phyloP scores from a whole-genome alignment of 2,113 vertebrate genomes.

The Melospiza georgiana region DNA sequence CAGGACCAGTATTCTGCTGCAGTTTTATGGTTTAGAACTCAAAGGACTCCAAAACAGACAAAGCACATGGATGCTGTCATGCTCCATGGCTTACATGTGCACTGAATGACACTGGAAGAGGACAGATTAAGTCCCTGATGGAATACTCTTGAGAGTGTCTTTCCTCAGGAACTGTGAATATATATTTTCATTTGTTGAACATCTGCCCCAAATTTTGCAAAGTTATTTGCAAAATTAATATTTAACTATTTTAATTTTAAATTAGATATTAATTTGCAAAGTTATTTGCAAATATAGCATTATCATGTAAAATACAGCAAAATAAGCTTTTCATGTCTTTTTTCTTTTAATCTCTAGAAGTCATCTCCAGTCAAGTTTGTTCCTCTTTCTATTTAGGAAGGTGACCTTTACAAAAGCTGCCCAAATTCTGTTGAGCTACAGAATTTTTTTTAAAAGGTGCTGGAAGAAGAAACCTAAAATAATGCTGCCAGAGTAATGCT shows the following conservation, averaged over 20 bases:
- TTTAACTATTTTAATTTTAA: too few relatives aligned
- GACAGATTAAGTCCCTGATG: neutral
- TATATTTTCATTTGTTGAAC: neutral
- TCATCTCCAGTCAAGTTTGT: neutral
- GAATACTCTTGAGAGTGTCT: neutral
- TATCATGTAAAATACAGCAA: neutral
- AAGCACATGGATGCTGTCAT: neutral
- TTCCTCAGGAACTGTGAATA: neutral
- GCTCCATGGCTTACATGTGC: neutral
- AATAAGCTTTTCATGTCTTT: neutral
- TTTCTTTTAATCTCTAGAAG: neutral
- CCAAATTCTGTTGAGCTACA: neutral
- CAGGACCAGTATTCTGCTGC: neutral
- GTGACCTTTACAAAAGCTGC: constrained; percentile 42
- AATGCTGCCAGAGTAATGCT: neutral
- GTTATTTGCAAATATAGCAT: neutral
- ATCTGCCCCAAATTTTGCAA: neutral
- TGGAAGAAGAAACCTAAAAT: neutral
- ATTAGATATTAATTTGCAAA: neutral
- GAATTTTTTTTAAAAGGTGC: neutral
- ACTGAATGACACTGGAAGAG: neutral
- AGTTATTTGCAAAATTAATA: too few relatives aligned
- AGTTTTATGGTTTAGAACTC: neutral
- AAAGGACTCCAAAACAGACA: neutral
- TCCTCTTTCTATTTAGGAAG: constrained; percentile 29